Percentiles rank a stretch among this genome's conserved stretches.
Evolutionary conservation across 2,113 vertebrate genomes (phyloP).

Genomic region (Labrus mixtus): DNA sequence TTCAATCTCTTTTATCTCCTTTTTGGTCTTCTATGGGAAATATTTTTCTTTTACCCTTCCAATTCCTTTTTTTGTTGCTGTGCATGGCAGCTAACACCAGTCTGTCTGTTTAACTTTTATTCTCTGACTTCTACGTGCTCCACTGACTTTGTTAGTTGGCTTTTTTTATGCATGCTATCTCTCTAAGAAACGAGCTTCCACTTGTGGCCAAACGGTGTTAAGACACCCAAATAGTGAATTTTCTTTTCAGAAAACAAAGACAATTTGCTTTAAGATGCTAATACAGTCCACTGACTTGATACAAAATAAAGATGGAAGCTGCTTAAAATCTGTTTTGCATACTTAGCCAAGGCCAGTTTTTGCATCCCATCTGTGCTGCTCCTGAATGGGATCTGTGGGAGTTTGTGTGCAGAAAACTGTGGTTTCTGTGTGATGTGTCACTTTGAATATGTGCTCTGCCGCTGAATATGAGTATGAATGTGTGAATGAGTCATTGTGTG

Average conservation of each 20-base stretch:
- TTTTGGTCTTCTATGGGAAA: neutral
- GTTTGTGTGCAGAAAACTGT: slow-evolving; percentile 57
- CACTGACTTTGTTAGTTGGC: neutral
- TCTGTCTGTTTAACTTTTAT: no score
- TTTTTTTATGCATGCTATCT: neutral
- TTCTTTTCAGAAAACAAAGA: no score
- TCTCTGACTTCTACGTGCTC: neutral
- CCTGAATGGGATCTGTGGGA: slow-evolving; percentile 54
- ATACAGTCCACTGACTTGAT: neutral
- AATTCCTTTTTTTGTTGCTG: neutral
- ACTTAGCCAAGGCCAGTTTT: no score
- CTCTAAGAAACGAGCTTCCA: neutral
- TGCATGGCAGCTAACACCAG: no score
- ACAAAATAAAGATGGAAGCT: neutral
- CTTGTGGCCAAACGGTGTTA: neutral
- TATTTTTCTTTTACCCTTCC: neutral
- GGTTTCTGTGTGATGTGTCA: slow-evolving; percentile 73
- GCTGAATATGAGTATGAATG: slow-evolving; percentile 67
- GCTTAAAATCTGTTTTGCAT: neutral
- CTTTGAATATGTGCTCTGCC: slow-evolving; percentile 73
- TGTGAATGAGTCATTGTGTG: slow-evolving; percentile 78
- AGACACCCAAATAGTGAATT: no score
- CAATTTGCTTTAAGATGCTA: no score
- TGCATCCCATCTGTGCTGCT: slow-evolving; percentile 8
- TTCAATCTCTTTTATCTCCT: neutral